A percentile compares a stretch with the other conserved stretches of the same genome.
Conservation (phyloP, 1,140 invertebrate species). For the Aphelenchoides avenae region DNA sequence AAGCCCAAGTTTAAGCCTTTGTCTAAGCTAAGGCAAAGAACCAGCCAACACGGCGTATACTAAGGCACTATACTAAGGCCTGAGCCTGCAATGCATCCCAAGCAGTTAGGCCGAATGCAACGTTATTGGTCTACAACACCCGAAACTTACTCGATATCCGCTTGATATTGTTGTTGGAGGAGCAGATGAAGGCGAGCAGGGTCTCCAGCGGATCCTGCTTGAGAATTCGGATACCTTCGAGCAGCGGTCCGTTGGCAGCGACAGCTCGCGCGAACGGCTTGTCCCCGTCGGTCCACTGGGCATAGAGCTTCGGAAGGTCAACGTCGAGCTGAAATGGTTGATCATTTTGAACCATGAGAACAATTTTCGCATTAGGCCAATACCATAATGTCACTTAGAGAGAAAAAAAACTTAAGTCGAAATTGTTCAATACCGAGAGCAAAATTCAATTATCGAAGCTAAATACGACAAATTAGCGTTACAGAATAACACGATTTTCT, state of each 20-base stretch:
- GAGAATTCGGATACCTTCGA: slow-evolving; percentile 77
- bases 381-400: too few species aligned
- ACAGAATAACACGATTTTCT: too few species aligned
- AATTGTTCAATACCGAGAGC: not conserved
- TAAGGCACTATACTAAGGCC: too few species aligned
- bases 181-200: slow-evolving; percentile 91
- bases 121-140: too few species aligned
- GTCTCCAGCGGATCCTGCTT: slow-evolving; percentile 85
- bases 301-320: slow-evolving; percentile 69
- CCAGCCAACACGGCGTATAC: too few species aligned
- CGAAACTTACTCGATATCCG: slow-evolving; percentile 39
- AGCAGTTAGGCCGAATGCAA: too few species aligned
- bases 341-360: not conserved
- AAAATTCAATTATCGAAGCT: slow-evolving; percentile 8
- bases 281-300: slow-evolving; percentile 73
- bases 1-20: too few species aligned
- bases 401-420: slow-evolving; percentile 4
- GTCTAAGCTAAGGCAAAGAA: too few species aligned
- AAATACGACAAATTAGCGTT: slow-evolving; percentile 7
- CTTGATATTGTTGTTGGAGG: slow-evolving; percentile 89
- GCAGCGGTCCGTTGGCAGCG: slow-evolving; percentile 63
- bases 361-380: too few species aligned
- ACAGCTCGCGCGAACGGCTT: slow-evolving; percentile 68
- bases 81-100: too few species aligned
- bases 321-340: slow-evolving; percentile 30